These are phyloP conservation scores for Xiphophorus couchianus DNA, from an alignment of 2,113 vertebrate genomes.

Conservation along the genomic window DNA sequence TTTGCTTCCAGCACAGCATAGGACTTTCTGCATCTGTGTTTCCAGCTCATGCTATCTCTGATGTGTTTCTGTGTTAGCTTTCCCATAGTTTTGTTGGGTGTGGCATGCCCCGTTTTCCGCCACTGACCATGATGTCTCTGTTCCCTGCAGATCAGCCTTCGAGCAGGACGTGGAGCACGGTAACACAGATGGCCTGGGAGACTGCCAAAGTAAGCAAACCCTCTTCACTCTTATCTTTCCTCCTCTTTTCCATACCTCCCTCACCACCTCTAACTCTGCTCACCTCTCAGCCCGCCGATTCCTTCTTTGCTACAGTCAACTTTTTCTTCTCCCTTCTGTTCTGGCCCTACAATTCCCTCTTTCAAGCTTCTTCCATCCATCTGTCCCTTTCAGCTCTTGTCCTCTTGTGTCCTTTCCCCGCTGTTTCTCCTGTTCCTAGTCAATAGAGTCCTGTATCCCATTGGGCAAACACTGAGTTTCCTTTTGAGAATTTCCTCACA, in stretches of 20 bases:
- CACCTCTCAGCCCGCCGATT: slow-evolving; percentile 37
- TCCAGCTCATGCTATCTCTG: slow-evolving; percentile 21
- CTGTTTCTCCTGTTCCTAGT: slow-evolving; percentile 57
- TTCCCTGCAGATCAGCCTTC: slow-evolving; percentile 89
- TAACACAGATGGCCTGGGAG: slow-evolving; percentile 98
- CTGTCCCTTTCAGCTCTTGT: slow-evolving; percentile 61
- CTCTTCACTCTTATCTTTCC: slow-evolving; percentile 76
- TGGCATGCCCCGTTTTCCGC: slow-evolving; percentile 69
- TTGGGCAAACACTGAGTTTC: slow-evolving; percentile 51
- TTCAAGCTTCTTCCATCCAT: slow-evolving; percentile 71
- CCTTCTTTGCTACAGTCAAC: slow-evolving; percentile 60
- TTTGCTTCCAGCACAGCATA: slow-evolving; percentile 62
- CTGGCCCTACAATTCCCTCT: slow-evolving; percentile 65
- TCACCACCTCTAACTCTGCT: slow-evolving; percentile 36
- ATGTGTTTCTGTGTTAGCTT: slow-evolving; percentile 46
- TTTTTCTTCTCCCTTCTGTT: slow-evolving; percentile 63
- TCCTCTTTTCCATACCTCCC: slow-evolving; percentile 39
- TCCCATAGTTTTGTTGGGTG: slow-evolving; percentile 57
- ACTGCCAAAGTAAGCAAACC: slow-evolving; percentile 98
- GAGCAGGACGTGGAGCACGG: slow-evolving; percentile 97
- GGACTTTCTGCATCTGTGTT: slow-evolving; percentile 35
- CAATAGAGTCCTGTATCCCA: slow-evolving; percentile 61
- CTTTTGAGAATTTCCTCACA: slow-evolving; percentile 43
- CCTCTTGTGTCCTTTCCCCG: slow-evolving; percentile 47
- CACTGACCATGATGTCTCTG: slow-evolving; percentile 82